phyloP scores from a whole-genome alignment of 2,113 vertebrate species.

The Agelaius phoeniceus region DNA sequence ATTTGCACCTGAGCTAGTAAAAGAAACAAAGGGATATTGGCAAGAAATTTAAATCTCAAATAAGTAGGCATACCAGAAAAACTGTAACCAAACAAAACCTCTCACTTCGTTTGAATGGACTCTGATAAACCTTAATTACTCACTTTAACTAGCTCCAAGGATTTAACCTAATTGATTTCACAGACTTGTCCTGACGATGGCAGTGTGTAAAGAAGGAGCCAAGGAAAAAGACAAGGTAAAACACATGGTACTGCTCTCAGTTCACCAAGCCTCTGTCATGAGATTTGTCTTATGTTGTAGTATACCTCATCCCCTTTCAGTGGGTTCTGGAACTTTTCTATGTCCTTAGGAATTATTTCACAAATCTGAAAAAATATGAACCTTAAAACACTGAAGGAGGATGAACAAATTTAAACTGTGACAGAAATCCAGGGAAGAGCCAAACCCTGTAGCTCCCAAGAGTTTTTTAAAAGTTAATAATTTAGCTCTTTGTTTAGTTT shows the following conservation, averaged over 20 bases:
- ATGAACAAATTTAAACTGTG: not conserved
- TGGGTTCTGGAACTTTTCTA: not conserved
- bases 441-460: not conserved
- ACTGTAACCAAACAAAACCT: rapidly evolving
- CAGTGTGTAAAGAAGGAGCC: not conserved
- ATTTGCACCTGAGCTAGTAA: not conserved
- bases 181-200: not conserved
- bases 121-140: not conserved
- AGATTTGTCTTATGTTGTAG: not conserved
- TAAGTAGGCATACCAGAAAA: not conserved
- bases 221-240: not conserved
- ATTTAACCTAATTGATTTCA: not conserved
- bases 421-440: not conserved
- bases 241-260: not conserved
- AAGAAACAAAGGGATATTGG: not conserved
- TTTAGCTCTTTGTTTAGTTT: not conserved
- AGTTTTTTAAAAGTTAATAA: not conserved
- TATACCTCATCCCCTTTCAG: not conserved
- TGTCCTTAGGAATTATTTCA: not conserved
- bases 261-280: not conserved
- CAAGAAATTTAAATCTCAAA: not conserved
- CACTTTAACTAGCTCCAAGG: not conserved
- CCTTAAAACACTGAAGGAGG: not conserved
- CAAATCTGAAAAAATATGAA: not conserved
- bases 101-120: not conserved